Percentiles rank a stretch among this genome's conserved stretches.
Conservation (phyloP, 2,797 vertebrate genomes). For the Pseudomugil tenellus region DNA sequence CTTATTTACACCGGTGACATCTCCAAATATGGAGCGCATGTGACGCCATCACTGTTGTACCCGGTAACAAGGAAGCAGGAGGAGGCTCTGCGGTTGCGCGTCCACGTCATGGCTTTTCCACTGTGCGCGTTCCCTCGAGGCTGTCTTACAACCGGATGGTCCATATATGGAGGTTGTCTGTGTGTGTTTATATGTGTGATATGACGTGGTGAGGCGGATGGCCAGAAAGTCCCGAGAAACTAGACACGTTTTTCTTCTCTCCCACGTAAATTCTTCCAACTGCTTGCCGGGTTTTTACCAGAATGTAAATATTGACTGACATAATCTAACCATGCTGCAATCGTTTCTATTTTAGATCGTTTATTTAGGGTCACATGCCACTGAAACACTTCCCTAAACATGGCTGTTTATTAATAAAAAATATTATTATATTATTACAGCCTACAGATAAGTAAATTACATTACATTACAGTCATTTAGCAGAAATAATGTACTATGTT, state of each 20-base stretch:
- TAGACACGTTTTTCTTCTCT: constrained; percentile 40
- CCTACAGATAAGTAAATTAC: too few relatives aligned
- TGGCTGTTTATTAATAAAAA: too few relatives aligned
- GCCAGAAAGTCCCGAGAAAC: constrained; percentile 43
- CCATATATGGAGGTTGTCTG: constrained; percentile 73
- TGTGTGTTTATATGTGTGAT: constrained; percentile 2
- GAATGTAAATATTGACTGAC: constrained; percentile 57
- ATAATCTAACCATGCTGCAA: background rate
- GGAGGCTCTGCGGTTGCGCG: constrained; percentile 52
- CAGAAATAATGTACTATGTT: too few relatives aligned
- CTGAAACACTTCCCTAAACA: constrained; percentile 14
- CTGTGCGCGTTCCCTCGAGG: constrained; percentile 60
- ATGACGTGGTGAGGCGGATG: constrained; percentile 51
- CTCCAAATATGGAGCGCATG: constrained; percentile 75
- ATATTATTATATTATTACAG: too few relatives aligned
- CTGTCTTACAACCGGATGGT: constrained; percentile 70
- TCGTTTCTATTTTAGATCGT: background rate
- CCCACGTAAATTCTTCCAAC: constrained; percentile 57
- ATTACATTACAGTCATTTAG: too few relatives aligned
- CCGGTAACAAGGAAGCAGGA: constrained; percentile 6
- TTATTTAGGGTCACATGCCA: background rate
- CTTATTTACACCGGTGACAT: constrained; percentile 65
- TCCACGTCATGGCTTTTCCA: constrained; percentile 80
- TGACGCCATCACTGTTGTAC: constrained; percentile 65
- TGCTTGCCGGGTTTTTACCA: constrained; percentile 4